Evolutionary conservation across 2,113 vertebrate species (phyloP).

Genomic region (Mus pahari): DNA sequence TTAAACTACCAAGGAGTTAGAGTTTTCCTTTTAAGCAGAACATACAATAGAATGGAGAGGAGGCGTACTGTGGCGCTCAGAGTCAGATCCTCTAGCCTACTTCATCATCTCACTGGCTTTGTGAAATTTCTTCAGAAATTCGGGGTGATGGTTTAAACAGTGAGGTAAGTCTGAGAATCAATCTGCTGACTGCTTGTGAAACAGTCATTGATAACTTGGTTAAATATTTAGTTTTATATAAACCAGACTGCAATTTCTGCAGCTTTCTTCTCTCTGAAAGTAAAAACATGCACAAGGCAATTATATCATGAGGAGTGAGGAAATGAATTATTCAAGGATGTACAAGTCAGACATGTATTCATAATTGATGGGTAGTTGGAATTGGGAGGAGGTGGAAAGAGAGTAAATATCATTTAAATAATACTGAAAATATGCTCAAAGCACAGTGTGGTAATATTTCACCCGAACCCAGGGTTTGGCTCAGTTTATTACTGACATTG

Average conservation of each 20-base stretch:
- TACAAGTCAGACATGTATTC: not conserved
- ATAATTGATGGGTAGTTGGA: not conserved
- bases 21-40: not conserved
- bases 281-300: slow-evolving; percentile 16
- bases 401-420: not conserved
- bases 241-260: not conserved
- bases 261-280: not conserved
- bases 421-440: not conserved
- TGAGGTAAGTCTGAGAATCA: not conserved
- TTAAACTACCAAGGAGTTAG: not conserved
- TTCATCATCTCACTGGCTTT: not conserved
- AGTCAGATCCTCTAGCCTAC: not conserved
- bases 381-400: not conserved
- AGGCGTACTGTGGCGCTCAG: not conserved
- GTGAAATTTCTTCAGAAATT: not conserved
- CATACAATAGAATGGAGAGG: not conserved
- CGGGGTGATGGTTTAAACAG: not conserved
- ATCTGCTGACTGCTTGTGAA: not conserved
- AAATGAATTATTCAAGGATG: slow-evolving; percentile 36
- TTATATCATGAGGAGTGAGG: not conserved
- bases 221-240: slow-evolving; percentile 19
- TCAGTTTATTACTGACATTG: not conserved
- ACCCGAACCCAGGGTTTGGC: not conserved
- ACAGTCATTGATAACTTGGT: not conserved
- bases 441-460: not conserved